phyloP scores from a whole-genome alignment of 2,888 invertebrate genomes.

The Drosophila greeni region DNA sequence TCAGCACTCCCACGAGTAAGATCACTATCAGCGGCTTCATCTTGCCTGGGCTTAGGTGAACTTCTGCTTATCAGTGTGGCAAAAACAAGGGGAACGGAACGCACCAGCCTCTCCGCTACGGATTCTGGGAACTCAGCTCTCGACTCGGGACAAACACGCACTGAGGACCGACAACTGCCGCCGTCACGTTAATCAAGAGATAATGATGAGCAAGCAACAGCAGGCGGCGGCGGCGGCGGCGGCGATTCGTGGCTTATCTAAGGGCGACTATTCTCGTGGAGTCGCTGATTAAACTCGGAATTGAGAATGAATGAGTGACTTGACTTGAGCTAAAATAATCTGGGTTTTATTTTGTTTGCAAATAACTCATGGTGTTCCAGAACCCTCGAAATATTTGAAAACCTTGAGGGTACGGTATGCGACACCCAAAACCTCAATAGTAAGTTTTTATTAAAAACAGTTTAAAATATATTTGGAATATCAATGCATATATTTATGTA shows the following conservation, averaged over 20 bases:
- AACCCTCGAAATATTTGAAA: not conserved
- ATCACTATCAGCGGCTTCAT: slow-evolving; percentile 58
- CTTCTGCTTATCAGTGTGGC: slow-evolving; percentile 56
- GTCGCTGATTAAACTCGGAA: slow-evolving; percentile 45
- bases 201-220: slow-evolving; percentile 60
- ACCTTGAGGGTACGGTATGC: too few species aligned
- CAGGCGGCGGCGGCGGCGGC: slow-evolving; percentile 8
- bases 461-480: not conserved
- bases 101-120: slow-evolving; percentile 32
- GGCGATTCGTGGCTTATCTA: slow-evolving; percentile 28
- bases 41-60: slow-evolving; percentile 34
- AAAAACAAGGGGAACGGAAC: slow-evolving; percentile 17
- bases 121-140: slow-evolving; percentile 15
- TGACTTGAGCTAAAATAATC: slow-evolving; percentile 15
- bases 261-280: slow-evolving; percentile 38
- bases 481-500: slow-evolving; percentile 17
- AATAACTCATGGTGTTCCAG: not conserved
- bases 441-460: not conserved
- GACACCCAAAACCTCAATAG: not conserved
- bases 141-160: slow-evolving; percentile 41
- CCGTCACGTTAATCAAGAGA: slow-evolving; percentile 62
- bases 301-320: slow-evolving; percentile 41
- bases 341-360: not conserved
- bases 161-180: slow-evolving; percentile 23
- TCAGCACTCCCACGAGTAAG: slow-evolving; percentile 41